These are phyloP conservation scores for Sebastes aleutianus DNA, from an alignment of 2,797 vertebrate genomes.

Conservation along the genomic window DNA sequence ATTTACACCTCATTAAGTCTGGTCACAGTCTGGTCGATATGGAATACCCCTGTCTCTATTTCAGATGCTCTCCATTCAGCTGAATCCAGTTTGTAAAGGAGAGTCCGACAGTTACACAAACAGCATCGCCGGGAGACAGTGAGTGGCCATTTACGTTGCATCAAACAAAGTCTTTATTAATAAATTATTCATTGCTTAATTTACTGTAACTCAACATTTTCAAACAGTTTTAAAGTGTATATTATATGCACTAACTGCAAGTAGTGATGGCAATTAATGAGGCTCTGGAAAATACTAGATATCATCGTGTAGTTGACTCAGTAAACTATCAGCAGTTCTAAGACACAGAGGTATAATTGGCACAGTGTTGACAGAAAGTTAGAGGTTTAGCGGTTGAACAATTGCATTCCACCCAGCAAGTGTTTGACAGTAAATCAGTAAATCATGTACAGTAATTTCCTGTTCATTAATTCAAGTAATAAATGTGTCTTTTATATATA, in stretches of 20 bases:
- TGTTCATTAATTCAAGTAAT: background rate
- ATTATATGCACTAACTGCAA: too few relatives aligned
- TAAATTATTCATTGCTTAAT: background rate
- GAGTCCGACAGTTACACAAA: constrained; percentile 77
- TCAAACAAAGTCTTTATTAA: background rate
- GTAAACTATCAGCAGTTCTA: background rate
- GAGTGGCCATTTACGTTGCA: constrained; percentile 48
- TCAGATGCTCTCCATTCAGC: constrained; percentile 52
- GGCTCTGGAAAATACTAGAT: background rate
- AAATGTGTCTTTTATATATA: background rate
- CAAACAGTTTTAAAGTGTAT: background rate
- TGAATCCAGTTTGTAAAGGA: constrained; percentile 82
- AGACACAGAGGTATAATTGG: background rate
- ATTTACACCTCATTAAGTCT: background rate
- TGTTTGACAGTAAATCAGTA: background rate
- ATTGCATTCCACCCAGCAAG: background rate
- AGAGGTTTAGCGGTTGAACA: background rate
- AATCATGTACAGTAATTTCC: background rate
- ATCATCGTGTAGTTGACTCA: background rate
- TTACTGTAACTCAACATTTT: background rate
- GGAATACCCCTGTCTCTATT: constrained; percentile 71
- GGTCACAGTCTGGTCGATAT: constrained; percentile 82
- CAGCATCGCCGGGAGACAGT: constrained; percentile 64
- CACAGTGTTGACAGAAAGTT: background rate
- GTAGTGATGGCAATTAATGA: background rate